Conservation (phyloP, 2,113 vertebrate genomes). For the Labeo rohita region DNA sequence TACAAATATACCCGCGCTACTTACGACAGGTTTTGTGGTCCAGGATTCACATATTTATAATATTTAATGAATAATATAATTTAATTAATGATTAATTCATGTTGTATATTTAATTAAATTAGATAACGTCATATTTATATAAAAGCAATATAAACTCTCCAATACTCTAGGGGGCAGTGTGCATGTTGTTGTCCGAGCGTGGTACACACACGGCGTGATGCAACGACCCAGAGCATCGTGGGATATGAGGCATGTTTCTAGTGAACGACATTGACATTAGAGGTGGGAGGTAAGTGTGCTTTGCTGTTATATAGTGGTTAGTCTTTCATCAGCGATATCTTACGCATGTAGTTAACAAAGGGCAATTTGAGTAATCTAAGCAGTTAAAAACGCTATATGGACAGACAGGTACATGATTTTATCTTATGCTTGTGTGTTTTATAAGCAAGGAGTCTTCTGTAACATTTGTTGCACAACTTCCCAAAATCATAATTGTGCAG, state of each 20-base stretch:
- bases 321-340: background rate
- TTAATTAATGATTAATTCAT: background rate
- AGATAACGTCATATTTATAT: background rate
- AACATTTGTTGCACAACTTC: background rate
- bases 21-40: too few species aligned
- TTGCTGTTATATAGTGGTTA: background rate
- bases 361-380: background rate
- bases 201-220: background rate
- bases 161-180: constrained; percentile 6
- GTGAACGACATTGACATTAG: constrained; percentile 30
- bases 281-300: constrained; percentile 14
- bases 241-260: constrained; percentile 21
- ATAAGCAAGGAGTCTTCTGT: background rate
- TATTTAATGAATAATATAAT: background rate
- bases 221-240: background rate
- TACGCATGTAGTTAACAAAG: background rate
- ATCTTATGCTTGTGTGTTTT: background rate
- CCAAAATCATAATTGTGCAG: background rate
- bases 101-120: background rate
- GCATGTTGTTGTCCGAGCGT: background rate
- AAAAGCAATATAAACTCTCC: background rate
- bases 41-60: background rate
- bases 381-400: background rate
- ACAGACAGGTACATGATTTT: background rate
- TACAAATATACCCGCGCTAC: too few species aligned